Evolutionary conservation across 2,888 invertebrate species (phyloP).

Genomic region (Anoplius nigerrimus): DNA sequence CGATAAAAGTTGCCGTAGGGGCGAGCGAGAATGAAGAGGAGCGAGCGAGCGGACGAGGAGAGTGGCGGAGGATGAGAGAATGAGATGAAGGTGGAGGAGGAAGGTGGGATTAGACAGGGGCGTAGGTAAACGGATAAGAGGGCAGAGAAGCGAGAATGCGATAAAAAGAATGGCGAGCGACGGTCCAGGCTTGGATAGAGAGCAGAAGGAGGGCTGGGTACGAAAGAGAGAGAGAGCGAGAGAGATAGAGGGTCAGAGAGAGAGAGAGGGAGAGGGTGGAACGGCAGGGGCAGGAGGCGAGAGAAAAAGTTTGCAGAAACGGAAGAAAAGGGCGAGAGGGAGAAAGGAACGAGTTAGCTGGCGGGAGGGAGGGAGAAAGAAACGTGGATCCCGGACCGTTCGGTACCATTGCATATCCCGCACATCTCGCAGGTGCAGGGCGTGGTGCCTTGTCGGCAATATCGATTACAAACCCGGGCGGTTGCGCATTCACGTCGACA

Average conservation of each 20-base stretch:
- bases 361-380: conserved; percentile 16
- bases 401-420: conserved; percentile 66
- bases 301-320: conserved; percentile 1
- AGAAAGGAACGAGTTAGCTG: background rate
- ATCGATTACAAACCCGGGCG: conserved; percentile 73
- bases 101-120: background rate
- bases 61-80: conserved; percentile 1
- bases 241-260: conserved; percentile 3
- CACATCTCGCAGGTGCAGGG: conserved; percentile 74
- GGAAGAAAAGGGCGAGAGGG: conserved; percentile 7
- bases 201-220: background rate
- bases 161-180: too few species aligned
- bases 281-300: conserved; percentile 10
- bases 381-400: conserved; percentile 45
- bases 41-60: conserved; percentile 2
- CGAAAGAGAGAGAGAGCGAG: background rate
- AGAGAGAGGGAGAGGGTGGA: conserved; percentile 2
- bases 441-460: conserved; percentile 74
- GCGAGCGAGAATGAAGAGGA: background rate
- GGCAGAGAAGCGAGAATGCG: too few species aligned
- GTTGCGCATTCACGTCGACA: conserved; percentile 74
- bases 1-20: too few species aligned
- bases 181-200: background rate
- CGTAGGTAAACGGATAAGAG: too few species aligned
- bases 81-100: background rate